Evolutionary conservation across 2,797 vertebrate species (phyloP), one percentile per base, ranked within the genome.

Genomic region (Sebastes baramenuke): DNA sequence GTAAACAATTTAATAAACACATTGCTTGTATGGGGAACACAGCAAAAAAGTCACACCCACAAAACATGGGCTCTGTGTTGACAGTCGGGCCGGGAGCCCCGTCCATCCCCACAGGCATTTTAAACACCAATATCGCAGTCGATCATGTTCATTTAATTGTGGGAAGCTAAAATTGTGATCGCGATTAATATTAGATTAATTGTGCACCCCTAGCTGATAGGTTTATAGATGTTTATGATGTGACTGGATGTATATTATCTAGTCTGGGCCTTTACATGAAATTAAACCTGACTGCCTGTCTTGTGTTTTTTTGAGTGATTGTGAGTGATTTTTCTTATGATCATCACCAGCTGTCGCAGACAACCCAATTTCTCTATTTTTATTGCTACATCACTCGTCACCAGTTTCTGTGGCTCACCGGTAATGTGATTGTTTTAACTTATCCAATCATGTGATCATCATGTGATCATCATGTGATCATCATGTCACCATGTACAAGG

Each of bases 401-500:
- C 13, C 8, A 9, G 36, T 59, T 16, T 62, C 18, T 49, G 30
- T 85, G 58, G 69, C 27, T 85, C 65, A 78, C 9, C 56, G 32
- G 27, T 73, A 55, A 71, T 68, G 30, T 67, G 34, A 67, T 71
- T 67, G 34, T 64, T 74, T 66, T 38, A 60, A 49, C 20, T 69
- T 9, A 22, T 56, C 16, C 24, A 29, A 27, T 77, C 72, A 59
- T 82, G 68, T 80, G 77, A 74, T 65, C n/a, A 27, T 77, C 72
- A 54, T 82, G 65, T 80, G 77, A 74, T 65, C n/a, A 64, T 27
- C 64, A 32, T 34, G 32, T 32, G 77, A 72, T 65, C n/a, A 36
- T 0, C 11, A 34, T 71, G 67, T 71, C 72, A 79, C 42, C 18
- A 38, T 49, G 71, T 10, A 22, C 36, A 29, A 24, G 29, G 8